phyloP scores from a whole-genome alignment of 2,888 invertebrate species.

The Poecilobothrus nobilitatus region DNA sequence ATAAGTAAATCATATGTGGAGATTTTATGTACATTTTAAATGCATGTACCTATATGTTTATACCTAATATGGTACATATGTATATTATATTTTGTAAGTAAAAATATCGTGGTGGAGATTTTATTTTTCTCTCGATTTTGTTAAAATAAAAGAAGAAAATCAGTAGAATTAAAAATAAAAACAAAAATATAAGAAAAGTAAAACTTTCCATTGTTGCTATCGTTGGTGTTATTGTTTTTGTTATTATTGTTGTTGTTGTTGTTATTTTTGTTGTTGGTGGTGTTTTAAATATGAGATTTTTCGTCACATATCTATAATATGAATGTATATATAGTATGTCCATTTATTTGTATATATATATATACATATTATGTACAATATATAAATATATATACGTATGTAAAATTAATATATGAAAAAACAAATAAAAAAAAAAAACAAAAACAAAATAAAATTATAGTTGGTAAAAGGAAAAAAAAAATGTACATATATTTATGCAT shows the following conservation, averaged over 20 bases:
- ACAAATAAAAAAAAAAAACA: too few relatives aligned
- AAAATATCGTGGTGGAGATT: background rate
- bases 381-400: background rate
- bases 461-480: too few relatives aligned
- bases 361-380: too few relatives aligned
- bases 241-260: too few relatives aligned
- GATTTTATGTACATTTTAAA: background rate
- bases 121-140: background rate
- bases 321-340: too few relatives aligned
- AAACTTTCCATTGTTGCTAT: background rate
- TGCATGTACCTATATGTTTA: background rate
- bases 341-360: too few relatives aligned
- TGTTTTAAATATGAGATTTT: slow-evolving; percentile 2
- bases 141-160: too few relatives aligned
- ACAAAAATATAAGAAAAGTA: background rate
- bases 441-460: too few relatives aligned
- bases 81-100: background rate
- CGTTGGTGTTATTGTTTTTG: background rate
- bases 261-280: too few relatives aligned
- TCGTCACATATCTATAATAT: background rate
- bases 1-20: slow-evolving; percentile 1
- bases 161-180: background rate
- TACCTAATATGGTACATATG: background rate
- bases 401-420: background rate
- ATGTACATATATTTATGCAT: too few relatives aligned